These are phyloP conservation scores for Diarsia brunnea DNA, from an alignment of 2,888 invertebrate species.

Conservation along the genomic window DNA sequence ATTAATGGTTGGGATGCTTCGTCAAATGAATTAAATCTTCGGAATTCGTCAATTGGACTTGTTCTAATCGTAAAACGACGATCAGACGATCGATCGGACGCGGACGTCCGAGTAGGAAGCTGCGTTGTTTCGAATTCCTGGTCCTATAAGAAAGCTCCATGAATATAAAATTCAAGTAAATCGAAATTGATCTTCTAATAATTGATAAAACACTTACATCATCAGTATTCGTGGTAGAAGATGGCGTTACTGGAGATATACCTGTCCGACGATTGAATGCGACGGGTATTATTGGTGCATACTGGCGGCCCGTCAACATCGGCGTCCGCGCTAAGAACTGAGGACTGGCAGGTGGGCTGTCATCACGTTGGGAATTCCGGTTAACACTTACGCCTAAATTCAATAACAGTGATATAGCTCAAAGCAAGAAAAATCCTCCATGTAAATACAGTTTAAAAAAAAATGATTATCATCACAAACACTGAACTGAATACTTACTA, in stretches of 20 bases:
- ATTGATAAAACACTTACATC: constrained; percentile 71
- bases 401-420: neutral
- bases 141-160: constrained; percentile 41
- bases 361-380: constrained; percentile 77
- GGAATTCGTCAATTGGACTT: constrained; percentile 53
- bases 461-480: neutral
- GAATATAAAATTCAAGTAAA: neutral
- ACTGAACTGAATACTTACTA: neutral
- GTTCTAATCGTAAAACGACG: constrained; percentile 72
- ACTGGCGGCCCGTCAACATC: constrained; percentile 74
- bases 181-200: neutral
- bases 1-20: constrained; percentile 49
- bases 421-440: neutral
- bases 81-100: constrained; percentile 15
- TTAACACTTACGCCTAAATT: constrained; percentile 34
- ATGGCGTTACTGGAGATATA: constrained; percentile 75
- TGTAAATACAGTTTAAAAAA: neutral
- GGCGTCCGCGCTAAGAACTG: constrained; percentile 78
- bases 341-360: constrained; percentile 83
- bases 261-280: constrained; percentile 76
- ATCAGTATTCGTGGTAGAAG: constrained; percentile 59
- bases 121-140: constrained; percentile 43
- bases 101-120: constrained; percentile 71
- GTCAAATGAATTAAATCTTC: constrained; percentile 65
- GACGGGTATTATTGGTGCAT: constrained; percentile 83